A percentile compares a stretch with the other conserved stretches of the same genome.
Conservation (phyloP, 2,113 vertebrate genomes). For the Romanogobio albipinnatus region DNA sequence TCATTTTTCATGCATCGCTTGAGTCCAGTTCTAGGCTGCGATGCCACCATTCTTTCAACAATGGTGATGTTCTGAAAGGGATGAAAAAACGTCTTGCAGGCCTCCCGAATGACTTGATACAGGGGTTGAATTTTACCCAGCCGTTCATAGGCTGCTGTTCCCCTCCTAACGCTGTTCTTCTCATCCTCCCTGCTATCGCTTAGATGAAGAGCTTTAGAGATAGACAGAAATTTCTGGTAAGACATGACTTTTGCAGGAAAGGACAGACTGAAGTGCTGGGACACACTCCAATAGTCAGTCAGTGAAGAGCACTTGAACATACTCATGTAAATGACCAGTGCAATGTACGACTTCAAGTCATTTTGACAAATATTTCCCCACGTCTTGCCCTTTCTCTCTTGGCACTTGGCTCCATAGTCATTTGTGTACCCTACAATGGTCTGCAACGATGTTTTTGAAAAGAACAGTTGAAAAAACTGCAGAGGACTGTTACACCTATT, state of each 20-base stretch:
- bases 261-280: neutral
- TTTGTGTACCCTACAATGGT: conserved; percentile 2
- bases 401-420: neutral
- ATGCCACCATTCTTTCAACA: conserved; percentile 11
- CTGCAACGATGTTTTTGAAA: neutral
- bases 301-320: conserved; percentile 26
- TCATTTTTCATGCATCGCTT: neutral
- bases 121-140: conserved; percentile 32
- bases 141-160: conserved; percentile 21
- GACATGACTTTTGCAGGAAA: conserved; percentile 29
- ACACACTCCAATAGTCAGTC: conserved; percentile 10
- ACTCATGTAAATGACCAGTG: conserved; percentile 17
- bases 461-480: conserved; percentile 11
- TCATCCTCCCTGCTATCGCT: neutral
- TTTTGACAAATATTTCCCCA: neutral
- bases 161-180: neutral
- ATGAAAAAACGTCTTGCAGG: conserved; percentile 32
- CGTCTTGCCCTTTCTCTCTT: neutral
- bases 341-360: neutral
- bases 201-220: conserved; percentile 12
- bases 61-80: conserved; percentile 23
- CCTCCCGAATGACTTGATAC: neutral
- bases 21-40: neutral
- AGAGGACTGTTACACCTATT: conserved; percentile 19
- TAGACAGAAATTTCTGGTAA: neutral